Evolutionary conservation across 2,888 invertebrate species (phyloP), one percentile per base, ranked within the genome.

Genomic region (Noctuana brunneofusca): DNA sequence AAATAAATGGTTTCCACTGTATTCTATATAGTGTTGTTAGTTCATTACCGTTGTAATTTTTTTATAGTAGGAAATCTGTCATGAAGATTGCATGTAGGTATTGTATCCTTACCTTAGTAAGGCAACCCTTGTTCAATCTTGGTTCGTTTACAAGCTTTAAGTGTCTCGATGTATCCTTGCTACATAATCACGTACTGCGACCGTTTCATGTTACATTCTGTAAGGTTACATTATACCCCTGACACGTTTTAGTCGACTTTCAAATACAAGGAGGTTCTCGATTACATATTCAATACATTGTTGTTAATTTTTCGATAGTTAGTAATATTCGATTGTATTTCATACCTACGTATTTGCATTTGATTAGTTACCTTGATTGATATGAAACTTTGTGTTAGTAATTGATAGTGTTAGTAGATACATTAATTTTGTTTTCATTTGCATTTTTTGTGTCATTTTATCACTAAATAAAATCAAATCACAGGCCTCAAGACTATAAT

Each of bases 171-270:
- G 54, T 60, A 54, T 60, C 60, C 60, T 62, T 55, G 54, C 60
- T 62, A 55, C 60, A 62, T 62, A 30, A 62, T 54, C 60, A 54
- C 63, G 63, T 59, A 56, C 63, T 46, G 63, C 55, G 65, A 56
- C 46, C 58, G 58, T 43, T 56, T 63, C 63, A 66, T 55, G 64
- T 65, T 62, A 58, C 62, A 35, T 22, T 43, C 3, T 14, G 62
- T 57, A 66, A 67, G 64, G 62, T 65, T 65, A 62, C 60, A 54
- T 53, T 60, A 64, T 66, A 66, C 57, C 63, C 65, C 59, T 65
- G 66, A 66, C 64, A 64, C 58, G 65, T 65, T 63, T 65, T 55
- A 55, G 54, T 55, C 35, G 60, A 62, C 60, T 62, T 62, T 62
- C 60, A 62, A 60, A 60, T 54, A 60, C 54, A 54, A 62, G 48